Conservation (phyloP, 2,113 vertebrate species). For the Tragelaphus strepsiceros region DNA sequence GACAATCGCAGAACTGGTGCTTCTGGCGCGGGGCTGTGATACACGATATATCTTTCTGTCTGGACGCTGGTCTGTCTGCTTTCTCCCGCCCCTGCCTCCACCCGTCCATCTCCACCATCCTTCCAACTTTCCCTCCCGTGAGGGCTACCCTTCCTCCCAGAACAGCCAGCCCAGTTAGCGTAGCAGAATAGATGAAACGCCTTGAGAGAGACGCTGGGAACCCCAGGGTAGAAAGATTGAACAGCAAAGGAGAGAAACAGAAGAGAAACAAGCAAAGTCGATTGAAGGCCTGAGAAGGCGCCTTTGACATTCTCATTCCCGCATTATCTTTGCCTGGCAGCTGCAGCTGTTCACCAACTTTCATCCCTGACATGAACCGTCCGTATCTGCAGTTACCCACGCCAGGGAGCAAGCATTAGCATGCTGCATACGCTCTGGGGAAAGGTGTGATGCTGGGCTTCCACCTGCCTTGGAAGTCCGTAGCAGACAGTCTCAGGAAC, state of each 20-base stretch:
- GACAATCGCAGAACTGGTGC: not conserved
- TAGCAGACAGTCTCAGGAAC: constrained; percentile 16
- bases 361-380: constrained; percentile 43
- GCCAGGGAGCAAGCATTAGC: not conserved
- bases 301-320: not conserved
- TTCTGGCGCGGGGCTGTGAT: not conserved
- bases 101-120: too few relatives aligned
- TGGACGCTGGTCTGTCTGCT: not conserved
- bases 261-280: not conserved
- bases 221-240: not conserved
- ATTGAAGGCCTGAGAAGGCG: not conserved
- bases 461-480: not conserved
- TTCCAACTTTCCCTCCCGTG: not conserved
- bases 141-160: not conserved
- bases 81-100: not conserved
- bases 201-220: not conserved
- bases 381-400: constrained; percentile 50
- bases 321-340: constrained; percentile 34
- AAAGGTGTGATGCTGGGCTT: not conserved
- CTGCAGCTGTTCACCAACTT: constrained; percentile 7
- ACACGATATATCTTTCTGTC: too few relatives aligned
- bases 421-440: not conserved
- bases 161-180: not conserved
- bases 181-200: not conserved
- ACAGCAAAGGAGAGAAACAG: not conserved